phyloP scores from a whole-genome alignment of 2,797 vertebrate genomes.

The Myoxocephalus aenaeus region DNA sequence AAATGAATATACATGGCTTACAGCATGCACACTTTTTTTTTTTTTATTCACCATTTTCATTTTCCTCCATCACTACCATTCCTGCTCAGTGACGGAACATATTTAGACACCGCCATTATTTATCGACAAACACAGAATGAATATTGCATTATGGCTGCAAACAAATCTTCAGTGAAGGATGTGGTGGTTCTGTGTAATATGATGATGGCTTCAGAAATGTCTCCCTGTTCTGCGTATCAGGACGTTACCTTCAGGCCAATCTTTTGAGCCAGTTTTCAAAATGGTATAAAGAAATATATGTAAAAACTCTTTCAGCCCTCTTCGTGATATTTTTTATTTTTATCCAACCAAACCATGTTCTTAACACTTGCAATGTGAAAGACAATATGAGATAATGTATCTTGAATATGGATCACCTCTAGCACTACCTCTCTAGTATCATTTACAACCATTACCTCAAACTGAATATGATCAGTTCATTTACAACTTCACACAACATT shows the following conservation, averaged over 20 bases:
- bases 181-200: not conserved
- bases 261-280: not conserved
- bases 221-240: not conserved
- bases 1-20: not conserved
- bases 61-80: not conserved
- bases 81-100: conserved; percentile 5
- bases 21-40: not conserved
- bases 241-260: not conserved
- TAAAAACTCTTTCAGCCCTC: too few species aligned
- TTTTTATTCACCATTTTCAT: not conserved
- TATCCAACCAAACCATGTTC: not conserved
- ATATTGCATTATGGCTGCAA: conserved; percentile 20
- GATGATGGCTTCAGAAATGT: not conserved
- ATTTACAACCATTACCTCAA: not conserved
- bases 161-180: conserved; percentile 7
- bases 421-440: too few species aligned
- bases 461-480: not conserved
- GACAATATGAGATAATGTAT: conserved; percentile 2
- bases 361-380: not conserved
- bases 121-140: not conserved
- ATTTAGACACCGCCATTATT: not conserved
- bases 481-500: not conserved
- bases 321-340: not conserved
- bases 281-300: too few species aligned
- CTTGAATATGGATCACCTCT: not conserved